phyloP scores from a whole-genome alignment of 2,113 vertebrate species.

The Ellobius talpinus region DNA sequence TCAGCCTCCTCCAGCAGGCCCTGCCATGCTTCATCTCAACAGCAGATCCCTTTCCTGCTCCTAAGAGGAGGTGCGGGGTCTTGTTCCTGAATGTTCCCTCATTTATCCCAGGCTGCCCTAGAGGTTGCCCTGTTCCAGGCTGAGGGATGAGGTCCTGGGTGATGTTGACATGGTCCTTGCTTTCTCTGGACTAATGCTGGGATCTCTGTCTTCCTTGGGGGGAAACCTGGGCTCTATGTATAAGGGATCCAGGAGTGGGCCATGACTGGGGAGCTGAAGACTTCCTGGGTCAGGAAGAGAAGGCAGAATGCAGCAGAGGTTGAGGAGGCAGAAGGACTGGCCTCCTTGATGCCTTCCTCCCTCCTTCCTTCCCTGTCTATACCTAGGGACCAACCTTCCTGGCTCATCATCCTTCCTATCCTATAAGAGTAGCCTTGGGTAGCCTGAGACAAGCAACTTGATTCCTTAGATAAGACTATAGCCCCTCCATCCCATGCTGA shows the following conservation, averaged over 20 bases:
- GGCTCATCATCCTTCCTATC: not conserved
- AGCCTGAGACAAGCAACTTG: slow-evolving; percentile 79
- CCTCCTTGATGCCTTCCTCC: not conserved
- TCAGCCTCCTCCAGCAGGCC: not conserved
- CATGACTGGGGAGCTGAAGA: not conserved
- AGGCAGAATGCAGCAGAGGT: not conserved
- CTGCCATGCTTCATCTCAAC: not conserved
- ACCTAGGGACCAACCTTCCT: not conserved
- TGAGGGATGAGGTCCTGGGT: not conserved
- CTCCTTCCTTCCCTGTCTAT: not conserved
- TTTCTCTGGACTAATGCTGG: not conserved
- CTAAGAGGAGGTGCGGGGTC: not conserved
- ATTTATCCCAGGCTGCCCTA: not conserved
- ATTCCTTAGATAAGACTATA: slow-evolving; percentile 84
- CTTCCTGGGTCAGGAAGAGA: not conserved
- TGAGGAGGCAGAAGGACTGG: not conserved
- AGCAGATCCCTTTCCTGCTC: not conserved
- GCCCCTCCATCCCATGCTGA: slow-evolving; percentile 38
- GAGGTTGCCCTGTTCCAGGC: no score
- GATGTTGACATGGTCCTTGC: not conserved
- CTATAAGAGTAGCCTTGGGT: not conserved
- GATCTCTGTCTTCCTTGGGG: not conserved
- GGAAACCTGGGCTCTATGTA: not conserved
- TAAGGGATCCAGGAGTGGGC: not conserved
- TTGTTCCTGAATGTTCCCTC: not conserved